These are phyloP conservation scores for Sminthurinus aureus DNA, from an alignment of 2,888 invertebrate genomes.

Conservation along the genomic window DNA sequence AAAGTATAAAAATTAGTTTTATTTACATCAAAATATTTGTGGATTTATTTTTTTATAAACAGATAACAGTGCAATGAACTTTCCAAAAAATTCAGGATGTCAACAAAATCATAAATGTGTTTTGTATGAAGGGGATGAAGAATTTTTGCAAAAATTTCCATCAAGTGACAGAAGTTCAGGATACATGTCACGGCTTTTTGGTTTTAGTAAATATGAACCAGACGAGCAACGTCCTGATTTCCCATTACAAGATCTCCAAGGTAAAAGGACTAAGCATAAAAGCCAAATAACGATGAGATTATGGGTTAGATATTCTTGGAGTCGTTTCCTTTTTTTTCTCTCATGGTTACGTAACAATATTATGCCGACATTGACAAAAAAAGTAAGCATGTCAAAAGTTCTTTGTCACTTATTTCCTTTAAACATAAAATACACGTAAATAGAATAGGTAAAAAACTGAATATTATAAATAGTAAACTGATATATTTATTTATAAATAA, in stretches of 20 bases:
- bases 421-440: no score
- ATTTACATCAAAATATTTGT: no score
- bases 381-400: neutral
- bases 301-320: conserved; percentile 21
- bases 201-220: conserved; percentile 39
- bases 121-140: conserved; percentile 43
- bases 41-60: no score
- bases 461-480: no score
- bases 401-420: no score
- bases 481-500: neutral
- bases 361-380: neutral
- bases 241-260: conserved; percentile 41
- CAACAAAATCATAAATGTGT: conserved; percentile 1
- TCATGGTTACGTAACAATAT: conserved; percentile 6
- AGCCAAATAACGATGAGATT: conserved; percentile 19
- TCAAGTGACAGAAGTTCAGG: conserved; percentile 44
- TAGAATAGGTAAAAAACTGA: no score
- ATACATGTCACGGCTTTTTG: conserved; percentile 50
- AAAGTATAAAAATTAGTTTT: no score
- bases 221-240: conserved; percentile 6
- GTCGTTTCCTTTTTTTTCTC: conserved; percentile 24
- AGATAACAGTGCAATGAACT: neutral
- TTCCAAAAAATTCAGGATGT: neutral
- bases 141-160: conserved; percentile 50
- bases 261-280: conserved; percentile 30